These are phyloP conservation scores for Acanthis flammea DNA, from an alignment of 2,797 vertebrate genomes.

Conservation along the genomic window DNA sequence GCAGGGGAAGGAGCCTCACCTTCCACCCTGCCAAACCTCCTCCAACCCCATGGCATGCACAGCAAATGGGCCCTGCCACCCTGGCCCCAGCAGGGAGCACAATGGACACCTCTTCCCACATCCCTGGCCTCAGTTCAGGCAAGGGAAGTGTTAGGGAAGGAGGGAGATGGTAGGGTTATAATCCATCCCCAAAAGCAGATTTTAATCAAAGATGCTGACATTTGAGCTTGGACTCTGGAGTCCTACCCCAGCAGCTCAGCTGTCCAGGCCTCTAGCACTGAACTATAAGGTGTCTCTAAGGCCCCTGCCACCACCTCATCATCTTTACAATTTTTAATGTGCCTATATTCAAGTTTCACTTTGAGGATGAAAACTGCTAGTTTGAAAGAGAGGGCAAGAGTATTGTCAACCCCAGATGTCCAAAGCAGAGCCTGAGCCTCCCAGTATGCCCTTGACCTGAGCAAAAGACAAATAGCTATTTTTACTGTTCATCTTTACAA, in stretches of 20 bases:
- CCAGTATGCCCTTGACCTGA: background rate
- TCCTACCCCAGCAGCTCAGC: background rate
- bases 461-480: background rate
- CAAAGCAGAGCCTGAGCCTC: background rate
- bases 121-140: background rate
- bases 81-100: background rate
- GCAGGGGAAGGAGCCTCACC: background rate
- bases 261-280: background rate
- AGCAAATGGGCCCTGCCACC: background rate
- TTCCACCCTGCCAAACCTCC: background rate
- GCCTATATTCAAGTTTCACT: background rate
- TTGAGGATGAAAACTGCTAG: background rate
- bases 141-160: background rate
- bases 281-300: background rate
- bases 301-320: background rate
- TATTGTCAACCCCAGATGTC: background rate
- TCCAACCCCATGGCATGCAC: fast-evolving
- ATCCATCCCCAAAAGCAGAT: background rate
- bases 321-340: background rate
- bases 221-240: background rate
- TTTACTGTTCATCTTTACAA: background rate
- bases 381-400: background rate
- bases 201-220: background rate
- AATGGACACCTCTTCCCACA: background rate
- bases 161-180: background rate